Percentiles rank a stretch among this genome's conserved stretches.
Conservation (phyloP, 2,113 vertebrate species). For the Ovis aries region DNA sequence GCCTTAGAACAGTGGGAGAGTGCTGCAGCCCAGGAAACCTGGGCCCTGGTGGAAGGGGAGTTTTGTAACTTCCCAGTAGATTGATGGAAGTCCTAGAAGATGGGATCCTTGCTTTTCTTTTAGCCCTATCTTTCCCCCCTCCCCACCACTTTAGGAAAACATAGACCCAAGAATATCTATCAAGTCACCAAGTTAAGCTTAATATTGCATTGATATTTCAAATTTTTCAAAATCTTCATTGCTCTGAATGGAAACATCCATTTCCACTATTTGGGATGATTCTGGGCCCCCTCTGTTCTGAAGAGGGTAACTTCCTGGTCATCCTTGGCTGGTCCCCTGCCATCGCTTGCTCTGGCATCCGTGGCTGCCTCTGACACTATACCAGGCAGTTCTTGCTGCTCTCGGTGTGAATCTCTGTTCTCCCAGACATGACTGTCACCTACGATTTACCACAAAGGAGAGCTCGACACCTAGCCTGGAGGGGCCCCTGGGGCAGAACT, state of each 20-base stretch:
- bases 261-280: not conserved
- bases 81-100: not conserved
- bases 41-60: rapidly evolving
- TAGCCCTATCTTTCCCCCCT: rapidly evolving
- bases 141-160: not conserved
- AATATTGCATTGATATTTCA: not conserved
- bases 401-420: rapidly evolving
- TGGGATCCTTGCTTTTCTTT: not conserved
- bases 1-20: too few relatives aligned
- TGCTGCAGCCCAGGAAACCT: not conserved
- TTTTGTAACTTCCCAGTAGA: not conserved
- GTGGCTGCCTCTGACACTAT: not conserved
- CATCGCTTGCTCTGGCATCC: rapidly evolving
- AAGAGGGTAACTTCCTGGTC: not conserved
- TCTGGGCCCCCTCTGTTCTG: not conserved
- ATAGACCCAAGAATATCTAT: not conserved
- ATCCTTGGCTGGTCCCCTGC: not conserved
- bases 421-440: not conserved
- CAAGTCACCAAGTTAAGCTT: not conserved
- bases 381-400: too few relatives aligned
- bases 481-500: not conserved
- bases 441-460: rapidly evolving
- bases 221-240: not conserved
- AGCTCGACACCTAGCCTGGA: not conserved
- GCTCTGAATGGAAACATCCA: not conserved